A percentile compares a stretch with the other conserved stretches of the same genome.
phyloP scores from a whole-genome alignment of 2,797 vertebrate species.

The Hylomyscus alleni region DNA sequence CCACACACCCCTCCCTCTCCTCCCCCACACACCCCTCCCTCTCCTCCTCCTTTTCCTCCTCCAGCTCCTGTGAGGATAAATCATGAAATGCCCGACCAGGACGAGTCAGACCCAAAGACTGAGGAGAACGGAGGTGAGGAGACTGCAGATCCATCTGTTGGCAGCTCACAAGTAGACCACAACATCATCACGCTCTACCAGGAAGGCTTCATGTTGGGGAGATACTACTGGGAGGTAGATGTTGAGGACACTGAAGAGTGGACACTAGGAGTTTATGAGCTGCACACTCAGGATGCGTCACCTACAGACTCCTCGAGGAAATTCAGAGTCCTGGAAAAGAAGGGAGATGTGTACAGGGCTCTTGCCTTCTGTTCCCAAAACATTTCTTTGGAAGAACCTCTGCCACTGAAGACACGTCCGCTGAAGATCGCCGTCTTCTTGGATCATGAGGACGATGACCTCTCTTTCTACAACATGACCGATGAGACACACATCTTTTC shows the following conservation, averaged over 20 bases:
- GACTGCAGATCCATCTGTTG: not conserved
- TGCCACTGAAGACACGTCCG: fast-evolving
- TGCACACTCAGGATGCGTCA: constrained; percentile 77
- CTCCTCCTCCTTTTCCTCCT: not conserved
- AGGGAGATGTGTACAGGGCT: constrained; percentile 88
- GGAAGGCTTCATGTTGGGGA: constrained; percentile 83
- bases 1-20: too few species aligned
- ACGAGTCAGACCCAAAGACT: not conserved
- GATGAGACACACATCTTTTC: constrained; percentile 51
- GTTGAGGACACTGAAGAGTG: constrained; percentile 88
- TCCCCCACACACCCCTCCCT: too few species aligned
- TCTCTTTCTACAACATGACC: constrained; percentile 68
- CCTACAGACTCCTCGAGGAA: constrained; percentile 88
- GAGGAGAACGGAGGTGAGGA: constrained; percentile 39
- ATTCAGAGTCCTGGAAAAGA: constrained; percentile 90
- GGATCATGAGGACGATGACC: constrained; percentile 47
- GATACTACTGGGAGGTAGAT: constrained; percentile 75
- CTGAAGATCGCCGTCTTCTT: constrained; percentile 65
- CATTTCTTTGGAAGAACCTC: not conserved
- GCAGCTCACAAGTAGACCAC: constrained; percentile 86
- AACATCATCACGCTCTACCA: constrained; percentile 90
- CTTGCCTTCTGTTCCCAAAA: constrained; percentile 82
- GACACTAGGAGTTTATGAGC: constrained; percentile 89
- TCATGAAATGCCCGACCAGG: not conserved
- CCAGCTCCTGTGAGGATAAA: constrained; percentile 5